Percentiles rank a stretch among this genome's conserved stretches.
Evolutionary conservation across 1,140 invertebrate genomes (phyloP).

Genomic region (Oryctes rhinoceros): DNA sequence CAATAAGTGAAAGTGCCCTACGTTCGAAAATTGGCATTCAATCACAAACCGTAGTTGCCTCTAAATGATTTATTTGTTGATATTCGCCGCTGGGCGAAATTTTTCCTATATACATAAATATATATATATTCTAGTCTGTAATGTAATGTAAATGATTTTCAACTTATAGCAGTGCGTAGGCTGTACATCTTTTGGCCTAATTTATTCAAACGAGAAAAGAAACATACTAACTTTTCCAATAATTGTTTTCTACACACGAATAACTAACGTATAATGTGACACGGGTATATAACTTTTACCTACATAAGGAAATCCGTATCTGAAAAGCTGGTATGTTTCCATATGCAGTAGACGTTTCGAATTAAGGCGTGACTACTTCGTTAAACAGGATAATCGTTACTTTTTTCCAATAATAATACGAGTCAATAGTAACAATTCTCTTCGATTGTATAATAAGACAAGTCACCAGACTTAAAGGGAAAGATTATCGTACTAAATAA

Average conservation of each 20-base stretch:
- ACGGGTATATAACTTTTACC: not conserved
- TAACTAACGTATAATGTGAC: not conserved
- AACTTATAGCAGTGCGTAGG: slow-evolving; percentile 20
- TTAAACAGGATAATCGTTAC: not conserved
- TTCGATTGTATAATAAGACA: not conserved
- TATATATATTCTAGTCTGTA: slow-evolving; percentile 29
- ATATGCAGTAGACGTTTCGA: not conserved
- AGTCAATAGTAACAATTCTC: not conserved
- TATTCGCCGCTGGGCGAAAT: slow-evolving; percentile 5
- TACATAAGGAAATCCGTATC: not conserved
- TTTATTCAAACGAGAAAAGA: slow-evolving; percentile 15
- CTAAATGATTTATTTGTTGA: slow-evolving; percentile 25
- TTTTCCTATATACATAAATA: slow-evolving; percentile 19
- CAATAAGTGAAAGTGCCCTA: slow-evolving; percentile 24
- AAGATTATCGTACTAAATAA: not conserved
- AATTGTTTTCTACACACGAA: not conserved
- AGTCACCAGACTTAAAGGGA: not conserved
- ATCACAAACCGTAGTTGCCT: slow-evolving; percentile 36
- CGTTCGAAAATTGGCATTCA: slow-evolving; percentile 29
- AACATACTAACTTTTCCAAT: slow-evolving; percentile 23
- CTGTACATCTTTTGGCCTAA: slow-evolving; percentile 20
- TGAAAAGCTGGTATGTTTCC: slow-evolving; percentile 1
- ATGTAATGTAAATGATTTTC: slow-evolving; percentile 30
- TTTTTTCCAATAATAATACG: not conserved
- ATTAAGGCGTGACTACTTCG: not conserved